These are phyloP conservation scores for Acleris sparsana DNA, from an alignment of 2,888 invertebrate genomes.

Conservation along the genomic window DNA sequence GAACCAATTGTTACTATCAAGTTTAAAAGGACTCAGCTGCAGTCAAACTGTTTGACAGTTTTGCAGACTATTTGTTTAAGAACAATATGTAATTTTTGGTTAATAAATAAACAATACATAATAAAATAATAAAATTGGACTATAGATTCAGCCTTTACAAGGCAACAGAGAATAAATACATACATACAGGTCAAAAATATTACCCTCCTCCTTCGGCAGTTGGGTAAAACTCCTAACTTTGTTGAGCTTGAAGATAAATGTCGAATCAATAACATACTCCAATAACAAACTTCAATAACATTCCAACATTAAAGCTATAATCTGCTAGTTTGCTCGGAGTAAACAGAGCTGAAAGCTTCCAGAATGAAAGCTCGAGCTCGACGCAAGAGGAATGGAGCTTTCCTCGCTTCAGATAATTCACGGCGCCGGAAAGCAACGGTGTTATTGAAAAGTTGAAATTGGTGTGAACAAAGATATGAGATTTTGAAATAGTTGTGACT, in stretches of 20 bases:
- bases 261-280: slow-evolving; percentile 9
- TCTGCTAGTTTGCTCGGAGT: slow-evolving; percentile 2
- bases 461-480: background rate
- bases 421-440: slow-evolving; percentile 9
- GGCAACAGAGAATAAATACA: no score
- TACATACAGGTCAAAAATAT: no score
- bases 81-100: no score
- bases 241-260: background rate
- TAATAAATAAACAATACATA: no score
- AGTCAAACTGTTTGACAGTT: no score
- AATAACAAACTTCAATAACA: slow-evolving; percentile 17
- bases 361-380: slow-evolving; percentile 15
- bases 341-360: slow-evolving; percentile 10
- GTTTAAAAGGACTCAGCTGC: no score
- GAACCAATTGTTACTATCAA: accelerated
- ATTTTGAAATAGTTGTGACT: slow-evolving; percentile 26
- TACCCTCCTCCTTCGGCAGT: no score
- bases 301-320: slow-evolving; percentile 21
- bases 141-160: no score
- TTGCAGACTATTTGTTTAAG: no score
- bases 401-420: slow-evolving; percentile 20
- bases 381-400: slow-evolving; percentile 14
- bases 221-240: no score
- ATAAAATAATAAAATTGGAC: no score
- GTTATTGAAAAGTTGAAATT: slow-evolving; percentile 21